Evolutionary conservation across 2,888 invertebrate species (phyloP), one percentile per base, ranked within the genome.

Genomic region (Crepidodera aurea): DNA sequence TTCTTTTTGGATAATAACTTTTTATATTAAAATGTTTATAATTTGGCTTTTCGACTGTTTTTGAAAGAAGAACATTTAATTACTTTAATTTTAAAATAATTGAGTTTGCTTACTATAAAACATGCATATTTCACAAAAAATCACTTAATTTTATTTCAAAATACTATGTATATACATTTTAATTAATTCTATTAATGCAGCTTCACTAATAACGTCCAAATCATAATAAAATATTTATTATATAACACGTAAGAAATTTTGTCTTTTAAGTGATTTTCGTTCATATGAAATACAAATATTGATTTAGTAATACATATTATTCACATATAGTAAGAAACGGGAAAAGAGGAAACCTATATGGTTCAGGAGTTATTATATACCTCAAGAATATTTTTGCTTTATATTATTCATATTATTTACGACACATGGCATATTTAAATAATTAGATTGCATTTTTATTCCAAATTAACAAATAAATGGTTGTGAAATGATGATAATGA

Each of bases 111-210:
- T 10, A 42, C 15, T 34, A 44, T 18, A 19, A 18, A 44, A 53
- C 60, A 60, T 60, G 60, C 60, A 55, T 51, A 40, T 39, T 64
- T 39, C 59, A 58, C 59, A 54, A 37, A 60, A n/a, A 64, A 62
- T 54, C 62, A 51, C 54, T 62, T 51, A 46, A 29, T 59, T 37
- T 34, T 12, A 19, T 12, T 22, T 25, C 1, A n/a, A 16, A 10
- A n/a, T n/a, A n/a, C n/a, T 10, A 44, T 12, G 5, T 22, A 22
- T 22, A 22, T 22, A 29, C 29, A 29, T 29, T 29, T 29, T 29
- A 4, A 29, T 29, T 8, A 25, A 25, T 25, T 3, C 6, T 25
- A 25, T 25, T 25, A 3, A 25, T 25, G 25, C 25, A 25, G 25
- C 3, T 25, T 25, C 25, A 25, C 25, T 25, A 25, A 25, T 25